Base-by-base conservation (phyloP, 2,888 invertebrate genomes). In the Odontocerum albicorne region DNA sequence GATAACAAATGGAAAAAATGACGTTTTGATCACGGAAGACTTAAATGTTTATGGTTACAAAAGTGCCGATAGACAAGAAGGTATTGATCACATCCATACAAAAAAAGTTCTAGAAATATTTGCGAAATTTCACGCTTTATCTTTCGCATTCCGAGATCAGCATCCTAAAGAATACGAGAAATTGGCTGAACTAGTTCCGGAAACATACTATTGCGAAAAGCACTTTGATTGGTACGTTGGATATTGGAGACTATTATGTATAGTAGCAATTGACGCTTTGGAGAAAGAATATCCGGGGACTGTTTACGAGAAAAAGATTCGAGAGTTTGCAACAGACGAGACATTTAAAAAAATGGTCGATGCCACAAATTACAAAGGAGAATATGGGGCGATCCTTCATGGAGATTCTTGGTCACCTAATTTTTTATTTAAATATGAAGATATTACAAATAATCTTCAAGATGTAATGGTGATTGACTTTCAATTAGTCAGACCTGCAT, bases 361-460 rank as follows among this genome's bases (percentile, higher is more conserved):
- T 6, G 74, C 80, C 0, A 73, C 72, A 0, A 62, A 67, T 1
- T 69, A 71, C 1, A 60, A 53, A 62, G 64, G 66, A 13, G 70
- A 71, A 17, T 70, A 77, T 12, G 75, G 81, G 0, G 83, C 84
- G 0, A 79, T 88, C 20, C 82, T 80, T 0, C 88, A 89, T 54
- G 89, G 88, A 0, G 89, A 89, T 66, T 81, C 82, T 35, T 89
- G 89, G 89, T 79, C 84, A 0, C 86, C 86, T n/a, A 89, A 89
- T 66, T 88, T 88, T 62, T 66, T 89, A 0, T 79, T 80, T 4
- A 42, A 79, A 35, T 72, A 73, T 46, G 62, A 69, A 44, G 58
- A 66, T 4, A 61, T 58, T 10, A 49, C 44, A 39, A 35, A 35
- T 8, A 38, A 20, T 1, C 72, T 75, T 62, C 70, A 69, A 3